A percentile compares a stretch with the other conserved stretches of the same genome.
phyloP scores from a whole-genome alignment of 2,113 vertebrate species.

The Phaethornis superciliosus region DNA sequence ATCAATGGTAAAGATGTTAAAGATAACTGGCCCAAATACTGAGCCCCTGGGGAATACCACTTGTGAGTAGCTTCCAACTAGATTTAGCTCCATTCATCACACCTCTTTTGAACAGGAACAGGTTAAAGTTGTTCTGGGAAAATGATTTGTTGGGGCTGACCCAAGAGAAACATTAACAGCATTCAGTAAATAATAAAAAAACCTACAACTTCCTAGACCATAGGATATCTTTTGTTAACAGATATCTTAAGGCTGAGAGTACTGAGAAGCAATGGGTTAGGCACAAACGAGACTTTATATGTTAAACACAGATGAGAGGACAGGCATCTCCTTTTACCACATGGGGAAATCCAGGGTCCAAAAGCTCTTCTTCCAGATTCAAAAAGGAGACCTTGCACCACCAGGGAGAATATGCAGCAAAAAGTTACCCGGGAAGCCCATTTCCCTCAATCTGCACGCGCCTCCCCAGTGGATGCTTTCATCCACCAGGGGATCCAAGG shows the following conservation, averaged over 20 bases:
- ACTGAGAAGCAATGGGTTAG: neutral
- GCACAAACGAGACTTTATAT: neutral
- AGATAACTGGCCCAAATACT: too few relatives aligned
- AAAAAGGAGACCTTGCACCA: neutral
- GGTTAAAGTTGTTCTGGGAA: neutral
- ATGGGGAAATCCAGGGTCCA: neutral
- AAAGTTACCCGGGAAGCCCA: accelerated
- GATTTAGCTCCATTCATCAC: too few relatives aligned
- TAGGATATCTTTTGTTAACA: neutral
- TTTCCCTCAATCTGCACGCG: neutral
- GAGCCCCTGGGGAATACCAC: too few relatives aligned
- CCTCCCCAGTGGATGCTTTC: neutral
- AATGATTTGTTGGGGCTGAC: neutral
- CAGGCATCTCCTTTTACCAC: neutral
- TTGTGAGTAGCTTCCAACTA: too few relatives aligned
- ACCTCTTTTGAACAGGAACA: neutral
- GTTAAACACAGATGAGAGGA: neutral
- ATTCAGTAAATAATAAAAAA: neutral
- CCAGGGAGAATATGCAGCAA: neutral
- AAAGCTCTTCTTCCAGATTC: neutral
- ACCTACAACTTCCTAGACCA: neutral
- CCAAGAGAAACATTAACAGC: neutral
- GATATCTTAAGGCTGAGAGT: neutral
- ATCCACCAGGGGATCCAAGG: neutral
- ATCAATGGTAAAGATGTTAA: too few relatives aligned